phyloP scores from a whole-genome alignment of 2,888 invertebrate genomes.

The Julus scandinavius region DNA sequence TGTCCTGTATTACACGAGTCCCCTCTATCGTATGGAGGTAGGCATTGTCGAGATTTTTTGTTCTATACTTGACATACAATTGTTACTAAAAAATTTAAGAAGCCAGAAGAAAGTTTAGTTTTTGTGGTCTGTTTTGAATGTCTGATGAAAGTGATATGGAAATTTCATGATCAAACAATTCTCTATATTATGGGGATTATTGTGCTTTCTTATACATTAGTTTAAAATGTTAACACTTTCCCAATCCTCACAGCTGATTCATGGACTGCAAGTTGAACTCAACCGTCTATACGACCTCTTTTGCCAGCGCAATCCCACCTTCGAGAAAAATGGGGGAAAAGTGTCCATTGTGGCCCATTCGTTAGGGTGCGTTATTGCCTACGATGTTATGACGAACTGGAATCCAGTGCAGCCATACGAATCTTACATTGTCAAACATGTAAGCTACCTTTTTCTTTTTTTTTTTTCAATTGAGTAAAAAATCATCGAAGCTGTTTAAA shows the following conservation, averaged over 20 bases:
- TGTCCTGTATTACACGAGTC: constrained; percentile 79
- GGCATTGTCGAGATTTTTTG: not conserved
- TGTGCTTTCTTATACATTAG: too few species aligned
- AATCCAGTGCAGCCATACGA: constrained; percentile 65
- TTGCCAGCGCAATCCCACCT: constrained; percentile 74
- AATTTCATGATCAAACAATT: too few species aligned
- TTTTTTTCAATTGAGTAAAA: too few species aligned
- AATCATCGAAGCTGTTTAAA: not conserved
- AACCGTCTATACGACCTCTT: constrained; percentile 75
- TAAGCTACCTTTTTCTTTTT: not conserved
- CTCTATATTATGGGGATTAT: too few species aligned
- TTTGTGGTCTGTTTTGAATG: too few species aligned
- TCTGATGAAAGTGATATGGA: too few species aligned
- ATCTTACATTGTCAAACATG: not conserved
- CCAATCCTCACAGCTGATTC: constrained; percentile 68
- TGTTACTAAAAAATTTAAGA: not conserved
- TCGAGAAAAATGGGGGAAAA: constrained; percentile 71
- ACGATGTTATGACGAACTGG: constrained; percentile 76
- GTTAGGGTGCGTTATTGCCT: constrained; percentile 76
- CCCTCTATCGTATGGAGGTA: constrained; percentile 74
- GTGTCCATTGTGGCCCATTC: constrained; percentile 77
- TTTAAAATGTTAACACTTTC: constrained; percentile 48
- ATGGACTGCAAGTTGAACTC: constrained; percentile 73
- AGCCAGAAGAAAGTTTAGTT: not conserved
- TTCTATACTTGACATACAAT: not conserved